Evolutionary conservation across 2,797 vertebrate genomes (phyloP).

Genomic region (Gymnothorax reevesii): DNA sequence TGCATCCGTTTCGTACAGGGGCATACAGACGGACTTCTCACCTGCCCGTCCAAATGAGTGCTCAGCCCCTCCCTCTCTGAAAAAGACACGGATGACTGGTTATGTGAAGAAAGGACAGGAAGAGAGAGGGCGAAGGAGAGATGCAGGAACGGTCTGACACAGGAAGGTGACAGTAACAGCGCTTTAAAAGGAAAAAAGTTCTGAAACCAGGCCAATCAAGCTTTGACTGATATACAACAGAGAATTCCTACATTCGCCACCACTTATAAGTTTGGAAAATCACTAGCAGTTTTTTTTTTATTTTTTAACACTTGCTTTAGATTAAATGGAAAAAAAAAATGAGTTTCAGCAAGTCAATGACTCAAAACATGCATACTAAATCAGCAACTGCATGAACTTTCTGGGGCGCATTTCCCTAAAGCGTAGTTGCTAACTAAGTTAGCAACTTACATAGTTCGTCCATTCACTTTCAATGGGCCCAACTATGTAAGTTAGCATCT

Average conservation of each 20-base stretch:
- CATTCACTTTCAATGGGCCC: too few relatives aligned
- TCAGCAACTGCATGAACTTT: too few relatives aligned
- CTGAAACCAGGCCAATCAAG: not conserved
- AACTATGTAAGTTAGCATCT: too few relatives aligned
- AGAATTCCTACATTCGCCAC: not conserved
- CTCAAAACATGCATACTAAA: too few relatives aligned
- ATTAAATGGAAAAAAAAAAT: too few relatives aligned
- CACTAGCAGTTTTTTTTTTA: too few relatives aligned
- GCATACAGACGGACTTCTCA: not conserved
- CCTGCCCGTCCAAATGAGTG: not conserved
- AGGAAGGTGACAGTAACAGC: not conserved
- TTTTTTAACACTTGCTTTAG: too few relatives aligned
- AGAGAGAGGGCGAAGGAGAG: not conserved
- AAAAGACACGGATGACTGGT: not conserved
- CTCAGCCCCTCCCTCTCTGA: not conserved
- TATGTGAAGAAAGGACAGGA: not conserved
- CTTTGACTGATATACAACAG: not conserved
- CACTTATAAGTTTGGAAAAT: too few relatives aligned
- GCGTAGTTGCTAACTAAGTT: too few relatives aligned
- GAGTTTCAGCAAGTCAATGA: too few relatives aligned
- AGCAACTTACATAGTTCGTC: too few relatives aligned
- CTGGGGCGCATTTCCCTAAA: too few relatives aligned
- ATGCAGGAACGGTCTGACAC: not conserved
- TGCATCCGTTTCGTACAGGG: not conserved
- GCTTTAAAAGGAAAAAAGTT: not conserved